Evolutionary conservation across 2,113 vertebrate genomes (phyloP).

Genomic region (Boleophthalmus pectinirostris): DNA sequence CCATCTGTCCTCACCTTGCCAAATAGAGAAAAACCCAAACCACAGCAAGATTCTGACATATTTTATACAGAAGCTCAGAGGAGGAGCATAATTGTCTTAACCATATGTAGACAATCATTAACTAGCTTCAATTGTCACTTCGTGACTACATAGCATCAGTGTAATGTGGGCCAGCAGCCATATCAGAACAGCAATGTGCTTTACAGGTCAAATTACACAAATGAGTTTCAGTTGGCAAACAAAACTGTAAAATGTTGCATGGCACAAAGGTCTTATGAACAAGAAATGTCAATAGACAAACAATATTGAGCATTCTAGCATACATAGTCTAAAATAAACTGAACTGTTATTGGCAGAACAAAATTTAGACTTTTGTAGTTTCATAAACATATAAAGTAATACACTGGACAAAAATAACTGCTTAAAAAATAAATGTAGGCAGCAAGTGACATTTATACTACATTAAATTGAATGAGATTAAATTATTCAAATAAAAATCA

Average conservation of each 20-base stretch:
- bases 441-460: too few relatives aligned
- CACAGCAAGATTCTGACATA: background rate
- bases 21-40: constrained; percentile 8
- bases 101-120: constrained; percentile 33
- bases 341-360: too few relatives aligned
- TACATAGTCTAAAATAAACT: too few relatives aligned
- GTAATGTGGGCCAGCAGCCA: background rate
- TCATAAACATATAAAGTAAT: too few relatives aligned
- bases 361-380: too few relatives aligned
- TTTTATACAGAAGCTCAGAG: constrained; percentile 48
- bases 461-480: too few relatives aligned
- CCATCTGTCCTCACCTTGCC: constrained; percentile 45
- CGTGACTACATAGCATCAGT: background rate
- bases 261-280: background rate
- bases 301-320: too few relatives aligned
- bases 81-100: constrained; percentile 9
- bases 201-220: background rate
- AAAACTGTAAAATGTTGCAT: background rate
- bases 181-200: constrained; percentile 6
- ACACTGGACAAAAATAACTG: too few relatives aligned
- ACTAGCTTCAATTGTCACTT: constrained; percentile 7
- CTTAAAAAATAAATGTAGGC: too few relatives aligned
- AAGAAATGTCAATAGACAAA: background rate
- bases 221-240: background rate
- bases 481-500: too few relatives aligned